Evolutionary conservation across 1,140 invertebrate species (phyloP).

Genomic region (Procambarus virginalis): DNA sequence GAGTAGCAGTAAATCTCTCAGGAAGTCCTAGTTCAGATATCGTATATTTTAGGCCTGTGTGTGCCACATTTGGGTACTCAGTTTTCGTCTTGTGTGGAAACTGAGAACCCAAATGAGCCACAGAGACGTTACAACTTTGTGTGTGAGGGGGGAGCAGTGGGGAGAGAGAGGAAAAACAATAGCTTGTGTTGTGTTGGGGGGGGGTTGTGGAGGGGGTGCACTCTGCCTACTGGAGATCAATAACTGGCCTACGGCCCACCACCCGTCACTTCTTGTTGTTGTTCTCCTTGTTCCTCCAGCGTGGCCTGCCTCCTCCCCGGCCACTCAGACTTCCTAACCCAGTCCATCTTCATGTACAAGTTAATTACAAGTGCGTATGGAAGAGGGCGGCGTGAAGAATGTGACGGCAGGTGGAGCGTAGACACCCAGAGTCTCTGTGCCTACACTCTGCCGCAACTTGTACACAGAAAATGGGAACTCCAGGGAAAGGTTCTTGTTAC

Average conservation of each 20-base stretch:
- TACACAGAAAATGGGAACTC: slow-evolving; percentile 5
- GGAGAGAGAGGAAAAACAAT: neutral
- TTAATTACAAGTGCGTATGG: too few relatives aligned
- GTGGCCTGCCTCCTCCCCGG: neutral
- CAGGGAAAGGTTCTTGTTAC: neutral
- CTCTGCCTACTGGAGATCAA: slow-evolving; percentile 23
- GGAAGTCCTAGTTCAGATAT: too few relatives aligned
- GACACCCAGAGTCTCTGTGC: neutral
- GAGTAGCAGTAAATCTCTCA: too few relatives aligned
- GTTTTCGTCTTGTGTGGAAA: too few relatives aligned
- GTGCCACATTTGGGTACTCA: too few relatives aligned
- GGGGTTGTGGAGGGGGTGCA: neutral
- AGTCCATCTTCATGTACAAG: too few relatives aligned
- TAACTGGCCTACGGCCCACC: slow-evolving; percentile 35
- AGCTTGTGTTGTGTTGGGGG: neutral
- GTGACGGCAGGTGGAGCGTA: neutral
- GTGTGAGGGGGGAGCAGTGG: neutral
- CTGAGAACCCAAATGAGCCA: too few relatives aligned
- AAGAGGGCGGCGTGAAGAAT: too few relatives aligned
- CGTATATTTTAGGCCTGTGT: too few relatives aligned
- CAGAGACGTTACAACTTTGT: too few relatives aligned
- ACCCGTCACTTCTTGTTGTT: neutral
- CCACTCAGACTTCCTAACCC: too few relatives aligned
- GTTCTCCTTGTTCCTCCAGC: neutral
- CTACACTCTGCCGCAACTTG: neutral